These are phyloP conservation scores for Propsilocerus akamusi DNA, from an alignment of 1,140 invertebrate genomes.

Conservation along the genomic window DNA sequence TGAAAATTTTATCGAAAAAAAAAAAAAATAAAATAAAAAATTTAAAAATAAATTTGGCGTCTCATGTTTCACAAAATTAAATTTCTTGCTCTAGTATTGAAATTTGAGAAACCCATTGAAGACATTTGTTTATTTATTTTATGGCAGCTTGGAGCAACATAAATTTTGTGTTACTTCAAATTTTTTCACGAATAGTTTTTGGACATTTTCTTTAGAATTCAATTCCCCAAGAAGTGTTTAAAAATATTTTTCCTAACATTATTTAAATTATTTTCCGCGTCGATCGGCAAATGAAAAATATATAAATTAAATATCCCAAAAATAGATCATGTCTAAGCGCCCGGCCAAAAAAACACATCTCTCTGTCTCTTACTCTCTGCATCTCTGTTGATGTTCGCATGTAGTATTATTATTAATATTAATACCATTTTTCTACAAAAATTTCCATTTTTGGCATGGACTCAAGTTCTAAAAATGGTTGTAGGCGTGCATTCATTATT, in stretches of 20 bases:
- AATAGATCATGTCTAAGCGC: not conserved
- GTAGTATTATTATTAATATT: slow-evolving; percentile 1
- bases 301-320: not conserved
- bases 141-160: no score
- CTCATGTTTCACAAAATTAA: not conserved
- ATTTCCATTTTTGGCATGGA: not conserved
- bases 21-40: no score
- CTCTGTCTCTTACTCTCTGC: not conserved
- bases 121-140: not conserved
- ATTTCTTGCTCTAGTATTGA: not conserved
- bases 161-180: no score
- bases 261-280: no score
- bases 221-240: no score
- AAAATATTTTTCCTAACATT: no score
- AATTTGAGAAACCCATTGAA: no score
- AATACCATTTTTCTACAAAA: slow-evolving; percentile 2
- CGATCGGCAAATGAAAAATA: not conserved
- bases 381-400: not conserved
- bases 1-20: no score
- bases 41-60: not conserved
- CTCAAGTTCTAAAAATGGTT: slow-evolving; percentile 2
- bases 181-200: no score
- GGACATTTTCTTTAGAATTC: no score
- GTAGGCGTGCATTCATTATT: not conserved
- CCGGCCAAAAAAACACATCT: not conserved